These are phyloP conservation scores for Drosophila santomea DNA, from an alignment of 1,140 invertebrate genomes.

Conservation along the genomic window DNA sequence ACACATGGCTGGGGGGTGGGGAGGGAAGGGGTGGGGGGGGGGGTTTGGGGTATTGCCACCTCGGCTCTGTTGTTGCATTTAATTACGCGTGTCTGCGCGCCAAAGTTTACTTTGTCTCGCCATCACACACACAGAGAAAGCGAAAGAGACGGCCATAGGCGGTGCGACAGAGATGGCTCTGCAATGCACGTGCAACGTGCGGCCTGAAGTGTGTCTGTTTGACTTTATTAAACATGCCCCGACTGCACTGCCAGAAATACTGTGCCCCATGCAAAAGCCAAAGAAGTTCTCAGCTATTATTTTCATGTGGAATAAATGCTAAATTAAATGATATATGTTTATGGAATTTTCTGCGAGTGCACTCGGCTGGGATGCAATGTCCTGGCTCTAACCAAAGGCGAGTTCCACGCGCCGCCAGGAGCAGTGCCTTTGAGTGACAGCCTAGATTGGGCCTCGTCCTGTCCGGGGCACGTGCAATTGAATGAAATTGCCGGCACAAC, in stretches of 20 bases:
- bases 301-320: no score
- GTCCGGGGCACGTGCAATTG: constrained; percentile 66
- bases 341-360: neutral
- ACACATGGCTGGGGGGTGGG: constrained; percentile 4
- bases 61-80: constrained; percentile 73
- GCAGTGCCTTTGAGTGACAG: constrained; percentile 70
- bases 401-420: constrained; percentile 21
- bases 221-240: constrained; percentile 76
- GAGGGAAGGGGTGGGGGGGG: no score
- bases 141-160: constrained; percentile 16
- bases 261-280: no score
- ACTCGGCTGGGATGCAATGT: neutral
- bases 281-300: no score
- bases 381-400: constrained; percentile 28
- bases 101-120: constrained; percentile 77
- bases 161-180: neutral
- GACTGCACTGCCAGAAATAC: constrained; percentile 14
- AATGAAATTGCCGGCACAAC: constrained; percentile 68
- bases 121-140: constrained; percentile 49
- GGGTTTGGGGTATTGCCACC: constrained; percentile 19
- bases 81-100: constrained; percentile 75
- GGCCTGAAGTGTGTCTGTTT: constrained; percentile 60
- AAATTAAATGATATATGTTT: no score
- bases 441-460: constrained; percentile 48
- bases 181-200: constrained; percentile 41